Percentiles rank a stretch among this genome's conserved stretches.
phyloP scores from a whole-genome alignment of 2,113 vertebrate genomes.

The Donacobius atricapilla region DNA sequence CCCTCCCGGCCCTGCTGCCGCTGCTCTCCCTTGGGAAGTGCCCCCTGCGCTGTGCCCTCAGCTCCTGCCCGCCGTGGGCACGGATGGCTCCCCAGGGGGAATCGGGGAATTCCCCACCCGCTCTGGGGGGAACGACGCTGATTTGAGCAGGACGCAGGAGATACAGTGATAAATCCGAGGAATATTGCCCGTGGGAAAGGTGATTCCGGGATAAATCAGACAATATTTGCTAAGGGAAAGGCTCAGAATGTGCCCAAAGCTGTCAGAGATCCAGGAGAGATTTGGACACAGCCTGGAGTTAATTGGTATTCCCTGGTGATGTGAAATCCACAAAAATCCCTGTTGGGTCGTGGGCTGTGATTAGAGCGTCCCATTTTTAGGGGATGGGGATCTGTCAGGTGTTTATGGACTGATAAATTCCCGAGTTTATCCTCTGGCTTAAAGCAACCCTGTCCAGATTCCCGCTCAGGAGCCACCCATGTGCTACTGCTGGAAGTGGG shows the following conservation, averaged over 20 bases:
- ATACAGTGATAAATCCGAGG: accelerated
- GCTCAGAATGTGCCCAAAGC: neutral
- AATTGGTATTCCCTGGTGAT: neutral
- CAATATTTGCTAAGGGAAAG: neutral
- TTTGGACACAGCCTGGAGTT: neutral
- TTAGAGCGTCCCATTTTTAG: neutral
- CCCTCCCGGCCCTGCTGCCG: neutral
- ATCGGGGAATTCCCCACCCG: accelerated
- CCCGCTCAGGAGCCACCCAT: neutral
- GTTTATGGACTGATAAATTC: neutral
- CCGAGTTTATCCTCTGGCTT: neutral
- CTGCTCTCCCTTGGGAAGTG: accelerated
- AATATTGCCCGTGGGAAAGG: neutral
- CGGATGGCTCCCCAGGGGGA: neutral
- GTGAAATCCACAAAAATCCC: neutral
- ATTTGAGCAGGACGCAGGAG: neutral
- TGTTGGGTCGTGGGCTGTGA: neutral
- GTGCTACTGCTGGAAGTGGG: neutral
- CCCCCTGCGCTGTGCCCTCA: neutral
- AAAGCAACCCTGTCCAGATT: accelerated
- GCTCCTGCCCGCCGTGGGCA: neutral
- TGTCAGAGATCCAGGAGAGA: neutral
- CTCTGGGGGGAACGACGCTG: accelerated
- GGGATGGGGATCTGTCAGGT: neutral
- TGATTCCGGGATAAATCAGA: neutral